Base-by-base conservation (phyloP, 2,797 vertebrate species). In the Danio choprae region DNA sequence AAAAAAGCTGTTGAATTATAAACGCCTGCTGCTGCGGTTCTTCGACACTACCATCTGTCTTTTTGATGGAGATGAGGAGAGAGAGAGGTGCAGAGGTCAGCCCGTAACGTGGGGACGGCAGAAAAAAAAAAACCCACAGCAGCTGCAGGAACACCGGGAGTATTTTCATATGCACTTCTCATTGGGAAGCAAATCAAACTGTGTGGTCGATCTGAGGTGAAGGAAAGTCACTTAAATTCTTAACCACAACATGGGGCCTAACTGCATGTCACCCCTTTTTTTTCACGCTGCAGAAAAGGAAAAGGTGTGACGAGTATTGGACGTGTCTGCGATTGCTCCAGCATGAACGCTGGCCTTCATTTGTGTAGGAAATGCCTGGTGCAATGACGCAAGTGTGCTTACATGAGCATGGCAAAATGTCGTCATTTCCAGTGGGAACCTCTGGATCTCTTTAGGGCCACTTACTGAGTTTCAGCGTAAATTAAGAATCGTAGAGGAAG, bases 21-120 rank as follows among this genome's bases (percentile, higher is more conserved):
- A 86, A 84, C 79, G 82, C 74, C 73, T 62, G 78, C 77, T 71
- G 76, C 78, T 83, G 78, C 69, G 83, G 79, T 22, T 76, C 81
- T 85, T 65, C 83, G 77, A 89, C 86, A 85, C 80, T 73, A 83
- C 86, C 85, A 87, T 87, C 86, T 87, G 85, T 89, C 85, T 84
- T 83, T 86, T 83, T 84, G 85, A 87, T 85, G 85, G 86, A 89
- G 83, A 84, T 86, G 85, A 85, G 81, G 81, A 74, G 71, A 59
- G 73, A 70, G 74, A 77, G 75, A 75, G 79, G 55, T 65, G 63
- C 70, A 73, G 79, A 84, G 83, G 81, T 82, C 77, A 60, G 16
- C 75, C 70, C 55, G 83, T 83, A 83, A 81, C 72, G 11, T 18
- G 41, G 78, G 69, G 50, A 72, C 59, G 22, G 29, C 9, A 16